phyloP scores from a whole-genome alignment of 1,140 invertebrate species.

The Myzus persicae region DNA sequence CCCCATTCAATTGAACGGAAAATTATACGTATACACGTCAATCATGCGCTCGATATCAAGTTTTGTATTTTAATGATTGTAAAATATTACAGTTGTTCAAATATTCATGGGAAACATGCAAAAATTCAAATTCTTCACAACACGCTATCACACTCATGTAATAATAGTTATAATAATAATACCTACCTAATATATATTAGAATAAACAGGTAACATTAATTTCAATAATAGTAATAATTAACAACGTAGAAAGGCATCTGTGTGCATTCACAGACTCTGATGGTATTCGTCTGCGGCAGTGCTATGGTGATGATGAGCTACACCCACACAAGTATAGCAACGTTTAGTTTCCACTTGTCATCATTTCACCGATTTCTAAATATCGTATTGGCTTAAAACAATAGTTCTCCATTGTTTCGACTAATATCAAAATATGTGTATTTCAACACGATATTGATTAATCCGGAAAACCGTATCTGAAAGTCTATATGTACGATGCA shows the following conservation, averaged over 20 bases:
- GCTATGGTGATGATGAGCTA: background rate
- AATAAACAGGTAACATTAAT: background rate
- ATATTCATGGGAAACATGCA: background rate
- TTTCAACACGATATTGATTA: background rate
- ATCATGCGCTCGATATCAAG: background rate
- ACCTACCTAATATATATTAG: background rate
- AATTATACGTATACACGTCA: background rate
- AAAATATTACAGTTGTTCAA: constrained; percentile 15
- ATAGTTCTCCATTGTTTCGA: background rate
- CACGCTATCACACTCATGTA: background rate
- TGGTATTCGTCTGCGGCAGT: background rate
- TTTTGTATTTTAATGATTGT: background rate
- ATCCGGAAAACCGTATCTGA: background rate
- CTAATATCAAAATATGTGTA: background rate
- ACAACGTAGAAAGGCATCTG: background rate
- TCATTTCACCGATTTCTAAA: background rate
- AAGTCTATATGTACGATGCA: background rate
- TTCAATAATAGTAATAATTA: background rate
- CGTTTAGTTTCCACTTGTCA: background rate
- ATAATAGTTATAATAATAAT: no score
- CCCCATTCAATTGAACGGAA: background rate
- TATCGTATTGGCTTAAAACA: background rate
- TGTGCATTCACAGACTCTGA: background rate
- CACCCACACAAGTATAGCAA: background rate
- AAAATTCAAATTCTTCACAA: background rate